Evolutionary conservation across 2,797 vertebrate species (phyloP), one percentile per base, ranked within the genome.

Genomic region (Prionace glauca): DNA sequence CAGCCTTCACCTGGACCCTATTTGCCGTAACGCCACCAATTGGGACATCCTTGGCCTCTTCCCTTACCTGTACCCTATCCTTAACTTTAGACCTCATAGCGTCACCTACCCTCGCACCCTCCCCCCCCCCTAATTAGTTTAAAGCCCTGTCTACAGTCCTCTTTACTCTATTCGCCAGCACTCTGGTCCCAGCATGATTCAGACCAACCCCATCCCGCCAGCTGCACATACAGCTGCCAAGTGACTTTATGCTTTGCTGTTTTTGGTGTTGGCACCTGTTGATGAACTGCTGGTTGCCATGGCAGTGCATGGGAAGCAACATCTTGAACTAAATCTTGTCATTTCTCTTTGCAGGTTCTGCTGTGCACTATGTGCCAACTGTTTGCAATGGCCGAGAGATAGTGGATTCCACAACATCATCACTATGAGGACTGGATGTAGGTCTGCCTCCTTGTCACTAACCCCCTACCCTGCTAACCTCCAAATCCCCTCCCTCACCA

Each of bases 341-440:
- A 18, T 95, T 77, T 56, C 72, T 50, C 97, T 96, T 26, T 79
- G n/a, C 98, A 98, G 99, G 98, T 56, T 98, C 99, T 4, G 98
- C 98, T 96, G 98, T 98, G 32, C 99, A 98, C 62, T 98, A 98
- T 3, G 98, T 99, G 96, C 99, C 99, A 24, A 99, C 99, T 0
- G 99, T 99, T 96, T 99, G 99, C 96, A 99, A 99, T 0, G 99
- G 99, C 26, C 98, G 98, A 0, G 99, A 99, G 96, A 99, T 99
- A 96, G 98, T 99, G 96, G 99, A 99, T 97, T 99, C 99, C 56
- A 99, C 99, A 0, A 99, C 99, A 0, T 99, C 99, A 0, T 99
- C 99, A 50, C 98, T 99, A 97, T 99, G 98, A 99, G 93, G 50
- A 95, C 41, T 36, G 16, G 41, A 56, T 56, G 12, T 2, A 96